phyloP scores from a whole-genome alignment of 2,113 vertebrate species.

The Otocyon megalotis region DNA sequence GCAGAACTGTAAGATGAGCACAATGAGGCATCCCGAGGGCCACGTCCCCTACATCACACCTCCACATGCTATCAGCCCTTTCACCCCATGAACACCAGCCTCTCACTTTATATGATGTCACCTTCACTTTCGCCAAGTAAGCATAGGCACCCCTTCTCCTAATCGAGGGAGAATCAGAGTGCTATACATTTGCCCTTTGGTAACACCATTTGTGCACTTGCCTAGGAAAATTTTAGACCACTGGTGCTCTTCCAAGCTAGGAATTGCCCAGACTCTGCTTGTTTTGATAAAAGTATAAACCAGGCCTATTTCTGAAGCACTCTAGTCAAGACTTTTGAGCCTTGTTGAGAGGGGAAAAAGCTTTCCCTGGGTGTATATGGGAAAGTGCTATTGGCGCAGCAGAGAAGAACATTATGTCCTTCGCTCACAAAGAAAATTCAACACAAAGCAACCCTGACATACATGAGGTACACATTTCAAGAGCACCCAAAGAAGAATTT shows the following conservation, averaged over 20 bases:
- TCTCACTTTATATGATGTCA: conserved; percentile 63
- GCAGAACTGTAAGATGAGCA: conserved; percentile 36
- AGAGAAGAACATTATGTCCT: conserved; percentile 67
- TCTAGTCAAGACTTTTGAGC: conserved; percentile 81
- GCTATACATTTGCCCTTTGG: conserved; percentile 65
- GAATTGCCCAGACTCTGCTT: conserved; percentile 67
- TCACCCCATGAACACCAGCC: conserved; percentile 57
- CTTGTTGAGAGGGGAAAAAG: conserved; percentile 72
- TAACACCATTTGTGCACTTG: conserved; percentile 75
- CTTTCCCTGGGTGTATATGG: conserved; percentile 77
- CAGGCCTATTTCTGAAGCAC: conserved; percentile 82
- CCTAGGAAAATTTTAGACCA: conserved; percentile 80
- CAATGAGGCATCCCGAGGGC: conserved; percentile 47
- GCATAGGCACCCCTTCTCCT: conserved; percentile 61
- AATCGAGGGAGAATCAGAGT: conserved; percentile 66
- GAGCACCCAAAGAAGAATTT: conserved; percentile 58
- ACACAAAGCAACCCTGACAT: conserved; percentile 38
- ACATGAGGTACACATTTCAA: conserved; percentile 60
- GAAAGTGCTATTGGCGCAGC: conserved; percentile 65
- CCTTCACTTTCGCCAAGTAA: conserved; percentile 73
- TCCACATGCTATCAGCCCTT: conserved; percentile 62
- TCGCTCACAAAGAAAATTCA: conserved; percentile 70
- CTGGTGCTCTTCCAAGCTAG: conserved; percentile 73
- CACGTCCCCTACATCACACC: conserved; percentile 13
- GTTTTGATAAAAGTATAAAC: conserved; percentile 83